Evolutionary conservation across 2,797 vertebrate genomes (phyloP), one percentile per base, ranked within the genome.

Genomic region (Cuniculus paca): DNA sequence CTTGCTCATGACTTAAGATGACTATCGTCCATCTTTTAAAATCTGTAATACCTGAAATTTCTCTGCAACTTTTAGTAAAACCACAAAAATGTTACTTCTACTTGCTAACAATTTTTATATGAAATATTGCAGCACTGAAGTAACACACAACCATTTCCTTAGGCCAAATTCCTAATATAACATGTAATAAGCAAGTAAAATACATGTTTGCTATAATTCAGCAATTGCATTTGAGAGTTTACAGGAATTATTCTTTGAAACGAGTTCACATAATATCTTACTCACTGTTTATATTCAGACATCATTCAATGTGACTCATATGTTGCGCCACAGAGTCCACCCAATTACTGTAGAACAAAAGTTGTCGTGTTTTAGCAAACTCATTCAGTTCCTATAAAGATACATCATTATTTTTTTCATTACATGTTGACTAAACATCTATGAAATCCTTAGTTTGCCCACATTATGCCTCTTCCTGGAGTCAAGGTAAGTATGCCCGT

Each of bases 11-110:
- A 77, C 68, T 77, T 91, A 80, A 88, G 95, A 96, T 95, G 77
- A 28, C 84, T 97, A 83, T 91, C 81, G 68, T 95, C 93, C 86
- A 50, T 97, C 94, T 95, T 92, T 95, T 75, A 83, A 80, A 96
- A 94, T 88, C 45, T 87, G 20, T 89, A 96, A 91, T 94, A 94
- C 79, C 96, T 95, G 17, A 48, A 96, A 97, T 88, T 95, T 94
- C 80, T 87, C 7, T 56, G 17, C 97, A 95, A 97, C 77, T 94
- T 98, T 98, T 98, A 95, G 72, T 80, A 60, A 39, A 92, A 83
- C 91, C 85, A 94, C 50, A 81, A 50, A 91, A 94, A 83, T 58
- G 36, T 82, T 74, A 84, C 75, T 86, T 95, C 75, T 80, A 83
- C 79, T 93, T 77, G 85, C 77, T 75, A 63, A 84, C 84, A 84